Conservation (phyloP, 2,888 invertebrate genomes). For the Epinotia ramella region DNA sequence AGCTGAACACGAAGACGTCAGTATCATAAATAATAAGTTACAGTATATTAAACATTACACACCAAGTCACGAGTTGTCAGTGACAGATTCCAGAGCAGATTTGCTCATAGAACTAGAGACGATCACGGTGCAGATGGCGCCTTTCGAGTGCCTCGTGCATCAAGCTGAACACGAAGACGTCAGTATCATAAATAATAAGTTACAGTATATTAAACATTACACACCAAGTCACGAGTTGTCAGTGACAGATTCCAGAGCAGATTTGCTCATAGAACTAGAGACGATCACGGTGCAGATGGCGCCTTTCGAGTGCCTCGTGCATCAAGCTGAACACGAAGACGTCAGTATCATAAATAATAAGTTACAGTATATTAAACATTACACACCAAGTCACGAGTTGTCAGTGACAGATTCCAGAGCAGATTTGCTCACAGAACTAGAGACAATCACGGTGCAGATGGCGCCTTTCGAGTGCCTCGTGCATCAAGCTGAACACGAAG, state of each 20-base stretch:
- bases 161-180: constrained; percentile 86
- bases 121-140: constrained; percentile 93
- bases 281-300: constrained; percentile 94
- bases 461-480: too few relatives aligned
- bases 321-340: constrained; percentile 86
- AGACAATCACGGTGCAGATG: too few relatives aligned
- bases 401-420: too few relatives aligned
- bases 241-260: neutral
- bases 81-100: constrained; percentile 95
- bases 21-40: too few relatives aligned
- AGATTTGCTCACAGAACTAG: too few relatives aligned
- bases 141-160: constrained; percentile 93
- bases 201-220: too few relatives aligned
- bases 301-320: constrained; percentile 94
- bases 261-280: constrained; percentile 88
- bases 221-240: neutral
- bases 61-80: constrained; percentile 89
- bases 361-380: too few relatives aligned
- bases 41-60: too few relatives aligned
- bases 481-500: too few relatives aligned
- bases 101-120: constrained; percentile 95
- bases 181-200: constrained; percentile 50
- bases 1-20: too few relatives aligned
- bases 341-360: constrained; percentile 57
- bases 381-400: too few relatives aligned